These are phyloP conservation scores for Xylocampa areola DNA, from an alignment of 2,888 invertebrate species.

Conservation along the genomic window DNA sequence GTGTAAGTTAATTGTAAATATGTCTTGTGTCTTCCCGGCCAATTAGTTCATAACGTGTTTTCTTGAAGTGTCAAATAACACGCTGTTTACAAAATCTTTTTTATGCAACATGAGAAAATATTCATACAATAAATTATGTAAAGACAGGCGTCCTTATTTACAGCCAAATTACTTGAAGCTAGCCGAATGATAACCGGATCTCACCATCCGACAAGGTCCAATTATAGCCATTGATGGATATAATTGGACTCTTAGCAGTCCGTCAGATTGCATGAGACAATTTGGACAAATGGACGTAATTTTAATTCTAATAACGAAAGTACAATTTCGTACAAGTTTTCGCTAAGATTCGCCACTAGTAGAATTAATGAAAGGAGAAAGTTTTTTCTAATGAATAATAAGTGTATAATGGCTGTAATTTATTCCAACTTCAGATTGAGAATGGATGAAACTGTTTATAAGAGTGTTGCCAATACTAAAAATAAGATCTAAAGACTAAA, in stretches of 20 bases:
- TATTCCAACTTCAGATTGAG: conserved; percentile 47
- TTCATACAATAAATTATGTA: no score
- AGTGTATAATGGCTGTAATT: conserved; percentile 45
- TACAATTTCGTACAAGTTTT: conserved; percentile 20
- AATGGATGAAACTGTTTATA: conserved; percentile 51
- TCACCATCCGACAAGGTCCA: no score
- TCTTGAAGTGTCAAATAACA: conserved; percentile 41
- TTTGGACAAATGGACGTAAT: no score
- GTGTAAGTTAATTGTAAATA: no score
- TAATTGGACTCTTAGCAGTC: no score
- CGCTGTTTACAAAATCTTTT: conserved; percentile 30
- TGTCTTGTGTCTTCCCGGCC: no score
- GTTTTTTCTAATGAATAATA: conserved; percentile 58
- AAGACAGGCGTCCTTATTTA: not conserved
- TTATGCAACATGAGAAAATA: conserved; percentile 5
- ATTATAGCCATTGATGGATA: no score
- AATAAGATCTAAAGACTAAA: conserved; percentile 32
- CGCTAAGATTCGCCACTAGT: conserved; percentile 20
- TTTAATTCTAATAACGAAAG: conserved; percentile 4
- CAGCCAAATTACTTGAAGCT: not conserved
- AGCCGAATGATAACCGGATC: no score
- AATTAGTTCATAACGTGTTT: conserved; percentile 19
- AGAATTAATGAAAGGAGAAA: conserved; percentile 45
- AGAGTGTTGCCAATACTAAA: conserved; percentile 49
- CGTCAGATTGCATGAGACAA: no score